Conservation (phyloP, 2,797 vertebrate species). For the Benthosema pterotum region DNA sequence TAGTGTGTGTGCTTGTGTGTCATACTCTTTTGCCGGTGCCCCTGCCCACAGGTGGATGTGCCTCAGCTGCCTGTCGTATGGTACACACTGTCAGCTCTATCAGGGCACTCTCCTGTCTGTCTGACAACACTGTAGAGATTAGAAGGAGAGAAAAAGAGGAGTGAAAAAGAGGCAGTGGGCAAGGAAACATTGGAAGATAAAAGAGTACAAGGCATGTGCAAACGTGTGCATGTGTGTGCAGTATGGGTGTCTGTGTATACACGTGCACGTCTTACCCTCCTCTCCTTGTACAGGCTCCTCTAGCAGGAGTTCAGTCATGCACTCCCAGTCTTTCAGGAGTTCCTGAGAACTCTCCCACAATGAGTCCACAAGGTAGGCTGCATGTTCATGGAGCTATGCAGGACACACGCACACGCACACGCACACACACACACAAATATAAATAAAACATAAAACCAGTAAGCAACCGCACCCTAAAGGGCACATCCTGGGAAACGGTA, state of each 20-base stretch:
- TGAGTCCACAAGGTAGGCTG: constrained; percentile 97
- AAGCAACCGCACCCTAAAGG: too few species aligned
- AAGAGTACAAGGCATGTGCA: not conserved
- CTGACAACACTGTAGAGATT: constrained; percentile 86
- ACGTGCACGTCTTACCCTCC: constrained; percentile 82
- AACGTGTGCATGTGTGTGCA: too few species aligned
- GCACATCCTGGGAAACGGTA: too few species aligned
- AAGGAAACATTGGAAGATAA: not conserved
- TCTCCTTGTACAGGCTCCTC: constrained; percentile 98
- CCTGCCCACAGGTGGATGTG: constrained; percentile 96
- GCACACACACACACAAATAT: constrained; percentile 8
- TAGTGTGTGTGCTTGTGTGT: not conserved
- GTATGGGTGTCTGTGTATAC: constrained; percentile 4
- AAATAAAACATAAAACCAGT: too few species aligned
- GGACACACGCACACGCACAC: constrained; percentile 80
- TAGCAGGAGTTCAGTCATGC: constrained; percentile 96
- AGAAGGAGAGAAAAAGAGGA: constrained; percentile 10
- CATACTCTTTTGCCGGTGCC: constrained; percentile 97
- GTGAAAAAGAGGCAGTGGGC: not conserved
- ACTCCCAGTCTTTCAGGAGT: constrained; percentile 98
- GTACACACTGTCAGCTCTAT: constrained; percentile 98
- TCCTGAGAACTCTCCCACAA: constrained; percentile 99
- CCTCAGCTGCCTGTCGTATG: constrained; percentile 96
- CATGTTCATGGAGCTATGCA: constrained; percentile 94
- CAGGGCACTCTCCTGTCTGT: constrained; percentile 95